phyloP scores from a whole-genome alignment of 2,113 vertebrate genomes.

The Ondatra zibethicus region DNA sequence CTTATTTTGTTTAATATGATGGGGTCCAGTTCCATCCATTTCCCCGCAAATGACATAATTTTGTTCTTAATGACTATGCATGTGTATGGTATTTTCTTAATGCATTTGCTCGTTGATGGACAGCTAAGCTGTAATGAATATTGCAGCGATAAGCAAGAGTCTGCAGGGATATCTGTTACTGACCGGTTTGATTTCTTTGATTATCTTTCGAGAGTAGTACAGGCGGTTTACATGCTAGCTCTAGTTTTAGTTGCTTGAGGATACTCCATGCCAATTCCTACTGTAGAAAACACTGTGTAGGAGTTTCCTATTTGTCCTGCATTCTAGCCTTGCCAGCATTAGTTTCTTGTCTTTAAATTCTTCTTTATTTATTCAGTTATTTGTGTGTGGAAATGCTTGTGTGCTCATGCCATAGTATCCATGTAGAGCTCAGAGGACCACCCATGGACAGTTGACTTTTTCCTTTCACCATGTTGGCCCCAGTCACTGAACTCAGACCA shows the following conservation, averaged over 20 bases:
- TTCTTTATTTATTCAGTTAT: neutral
- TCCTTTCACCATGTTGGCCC: neutral
- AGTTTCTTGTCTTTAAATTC: neutral
- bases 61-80: neutral
- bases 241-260: neutral
- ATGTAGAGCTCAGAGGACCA: neutral
- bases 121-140: neutral
- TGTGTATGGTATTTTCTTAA: neutral
- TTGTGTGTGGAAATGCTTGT: neutral
- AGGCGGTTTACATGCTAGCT: neutral
- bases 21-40: neutral
- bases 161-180: neutral
- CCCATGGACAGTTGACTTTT: neutral
- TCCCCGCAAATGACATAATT: neutral
- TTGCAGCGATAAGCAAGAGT: neutral
- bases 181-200: neutral
- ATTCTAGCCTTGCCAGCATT: neutral
- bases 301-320: too few relatives aligned
- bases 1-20: neutral
- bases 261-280: neutral
- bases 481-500: too few relatives aligned
- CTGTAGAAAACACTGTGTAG: neutral
- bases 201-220: too few relatives aligned
- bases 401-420: neutral
- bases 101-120: neutral